phyloP scores from a whole-genome alignment of 2,888 invertebrate genomes.

The Netelia virgata region DNA sequence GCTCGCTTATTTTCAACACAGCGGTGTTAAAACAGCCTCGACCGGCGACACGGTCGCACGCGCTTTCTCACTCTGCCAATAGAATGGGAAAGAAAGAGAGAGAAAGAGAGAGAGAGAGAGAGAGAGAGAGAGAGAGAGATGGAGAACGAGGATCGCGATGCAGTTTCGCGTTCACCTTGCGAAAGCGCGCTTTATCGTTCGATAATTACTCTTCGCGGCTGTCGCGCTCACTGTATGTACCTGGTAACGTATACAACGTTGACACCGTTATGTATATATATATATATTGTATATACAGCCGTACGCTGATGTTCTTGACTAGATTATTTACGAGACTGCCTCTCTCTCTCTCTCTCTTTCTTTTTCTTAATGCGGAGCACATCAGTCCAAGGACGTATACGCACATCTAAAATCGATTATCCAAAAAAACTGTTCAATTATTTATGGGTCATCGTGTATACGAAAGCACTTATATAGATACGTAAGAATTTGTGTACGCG shows the following conservation, averaged over 20 bases:
- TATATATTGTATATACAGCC: constrained; percentile 25
- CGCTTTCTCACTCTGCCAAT: constrained; percentile 34
- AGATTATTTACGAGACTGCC: constrained; percentile 67
- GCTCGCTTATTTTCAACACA: constrained; percentile 37
- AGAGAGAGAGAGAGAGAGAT: constrained; percentile 23
- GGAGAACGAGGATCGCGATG: constrained; percentile 42
- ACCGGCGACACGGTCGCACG: constrained; percentile 57
- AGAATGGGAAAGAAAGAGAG: not conserved
- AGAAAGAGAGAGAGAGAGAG: not conserved
- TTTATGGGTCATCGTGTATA: constrained; percentile 37
- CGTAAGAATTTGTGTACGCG: not conserved
- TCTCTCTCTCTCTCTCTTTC: not conserved
- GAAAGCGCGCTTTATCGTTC: constrained; percentile 73
- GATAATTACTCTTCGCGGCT: constrained; percentile 74
- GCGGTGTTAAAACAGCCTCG: constrained; percentile 52
- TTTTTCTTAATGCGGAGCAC: constrained; percentile 41
- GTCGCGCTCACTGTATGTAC: constrained; percentile 59
- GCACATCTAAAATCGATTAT: constrained; percentile 62
- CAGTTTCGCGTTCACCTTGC: constrained; percentile 71
- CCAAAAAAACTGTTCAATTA: constrained; percentile 61
- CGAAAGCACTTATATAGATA: constrained; percentile 23
- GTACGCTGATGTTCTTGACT: constrained; percentile 60
- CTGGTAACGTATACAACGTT: constrained; percentile 14
- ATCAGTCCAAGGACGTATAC: constrained; percentile 59
- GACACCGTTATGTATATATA: constrained; percentile 1